Evolutionary conservation across 2,888 invertebrate species (phyloP).

Genomic region (Protonemura montana): DNA sequence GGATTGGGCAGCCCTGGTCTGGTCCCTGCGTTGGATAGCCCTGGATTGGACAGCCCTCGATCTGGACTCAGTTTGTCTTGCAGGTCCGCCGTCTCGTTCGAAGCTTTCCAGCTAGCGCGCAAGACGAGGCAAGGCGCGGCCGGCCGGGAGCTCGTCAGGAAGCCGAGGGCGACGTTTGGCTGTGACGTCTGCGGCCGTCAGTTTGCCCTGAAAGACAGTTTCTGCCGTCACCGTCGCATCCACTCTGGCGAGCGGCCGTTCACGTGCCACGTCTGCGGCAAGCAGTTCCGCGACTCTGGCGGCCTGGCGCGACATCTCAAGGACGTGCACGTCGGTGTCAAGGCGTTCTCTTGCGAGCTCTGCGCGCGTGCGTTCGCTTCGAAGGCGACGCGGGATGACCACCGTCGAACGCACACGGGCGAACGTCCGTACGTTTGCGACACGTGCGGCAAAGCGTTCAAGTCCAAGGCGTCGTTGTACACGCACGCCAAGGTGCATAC

Average conservation of each 20-base stretch:
- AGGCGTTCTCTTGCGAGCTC: constrained; percentile 62
- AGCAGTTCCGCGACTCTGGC: constrained; percentile 70
- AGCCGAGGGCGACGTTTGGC: constrained; percentile 54
- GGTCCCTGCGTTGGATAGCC: too few species aligned
- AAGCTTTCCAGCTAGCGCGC: constrained; percentile 44
- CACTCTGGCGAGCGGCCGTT: constrained; percentile 68
- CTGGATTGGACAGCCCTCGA: not conserved
- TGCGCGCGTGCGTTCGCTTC: constrained; percentile 64
- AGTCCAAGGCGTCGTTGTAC: constrained; percentile 71
- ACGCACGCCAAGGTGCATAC: constrained; percentile 69
- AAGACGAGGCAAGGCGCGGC: constrained; percentile 50
- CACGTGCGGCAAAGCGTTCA: constrained; percentile 64
- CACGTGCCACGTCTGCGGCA: constrained; percentile 72
- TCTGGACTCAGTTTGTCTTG: constrained; percentile 47
- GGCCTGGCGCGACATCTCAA: constrained; percentile 64
- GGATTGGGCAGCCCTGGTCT: too few species aligned
- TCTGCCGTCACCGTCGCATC: constrained; percentile 59
- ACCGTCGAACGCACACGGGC: constrained; percentile 57
- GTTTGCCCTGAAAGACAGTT: constrained; percentile 45
- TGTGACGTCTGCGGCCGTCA: constrained; percentile 45
- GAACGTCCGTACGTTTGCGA: constrained; percentile 59
- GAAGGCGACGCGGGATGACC: constrained; percentile 60
- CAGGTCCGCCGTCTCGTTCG: constrained; percentile 45
- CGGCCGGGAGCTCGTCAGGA: constrained; percentile 61
- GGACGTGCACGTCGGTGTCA: constrained; percentile 60